Evolutionary conservation across 2,888 invertebrate genomes (phyloP).

Genomic region (Ennomos quercinarius): DNA sequence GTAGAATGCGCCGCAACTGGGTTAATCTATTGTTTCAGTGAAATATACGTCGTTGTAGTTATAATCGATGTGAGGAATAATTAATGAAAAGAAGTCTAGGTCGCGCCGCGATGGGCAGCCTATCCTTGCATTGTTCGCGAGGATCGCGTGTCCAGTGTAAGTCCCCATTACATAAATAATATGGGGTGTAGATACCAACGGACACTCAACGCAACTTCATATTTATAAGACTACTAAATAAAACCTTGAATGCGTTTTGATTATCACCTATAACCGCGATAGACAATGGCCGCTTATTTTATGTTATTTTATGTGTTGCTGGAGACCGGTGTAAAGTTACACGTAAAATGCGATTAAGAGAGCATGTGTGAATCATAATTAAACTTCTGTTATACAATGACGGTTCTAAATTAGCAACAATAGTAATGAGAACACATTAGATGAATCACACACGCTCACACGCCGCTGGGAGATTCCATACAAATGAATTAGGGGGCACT

Average conservation of each 20-base stretch:
- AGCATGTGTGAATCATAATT: constrained; percentile 61
- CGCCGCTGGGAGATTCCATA: constrained; percentile 70
- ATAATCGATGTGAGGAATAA: constrained; percentile 71
- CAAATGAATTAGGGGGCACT: constrained; percentile 72
- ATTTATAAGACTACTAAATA: constrained; percentile 61
- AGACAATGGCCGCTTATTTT: constrained; percentile 54
- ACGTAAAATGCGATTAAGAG: constrained; percentile 16
- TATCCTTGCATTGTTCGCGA: constrained; percentile 83
- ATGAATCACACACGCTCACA: constrained; percentile 71
- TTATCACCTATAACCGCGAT: constrained; percentile 58
- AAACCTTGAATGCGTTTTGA: constrained; percentile 62
- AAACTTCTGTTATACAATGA: constrained; percentile 51
- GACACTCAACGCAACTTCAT: constrained; percentile 62
- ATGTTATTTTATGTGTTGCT: constrained; percentile 44
- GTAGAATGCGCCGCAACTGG: constrained; percentile 65
- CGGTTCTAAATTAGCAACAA: constrained; percentile 66
- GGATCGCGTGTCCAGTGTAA: constrained; percentile 80
- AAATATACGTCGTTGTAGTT: constrained; percentile 61
- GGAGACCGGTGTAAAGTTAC: constrained; percentile 35
- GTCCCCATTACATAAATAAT: constrained; percentile 83
- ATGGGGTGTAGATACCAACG: constrained; percentile 69
- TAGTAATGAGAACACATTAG: constrained; percentile 72
- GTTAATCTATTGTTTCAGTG: constrained; percentile 79
- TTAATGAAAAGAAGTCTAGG: constrained; percentile 83
- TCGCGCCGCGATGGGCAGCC: constrained; percentile 62